Percentiles rank a stretch among this genome's conserved stretches.
Conservation (phyloP, 2,888 invertebrate species). For the Campoplex capitator region DNA sequence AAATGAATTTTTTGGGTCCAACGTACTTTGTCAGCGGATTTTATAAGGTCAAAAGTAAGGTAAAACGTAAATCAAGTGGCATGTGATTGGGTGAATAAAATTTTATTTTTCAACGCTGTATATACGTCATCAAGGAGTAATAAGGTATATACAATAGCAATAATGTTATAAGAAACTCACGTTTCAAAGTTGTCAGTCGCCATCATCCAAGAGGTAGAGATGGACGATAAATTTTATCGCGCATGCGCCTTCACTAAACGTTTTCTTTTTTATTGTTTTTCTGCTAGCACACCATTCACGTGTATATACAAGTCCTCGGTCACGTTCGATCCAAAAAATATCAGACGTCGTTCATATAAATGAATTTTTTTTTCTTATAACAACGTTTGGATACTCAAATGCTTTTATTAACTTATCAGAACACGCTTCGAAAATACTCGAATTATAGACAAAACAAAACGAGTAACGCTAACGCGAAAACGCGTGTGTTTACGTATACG, state of each 20-base stretch:
- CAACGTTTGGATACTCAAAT: not conserved
- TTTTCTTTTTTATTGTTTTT: constrained; percentile 70
- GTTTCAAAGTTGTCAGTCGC: constrained; percentile 84
- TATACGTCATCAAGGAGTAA: not conserved
- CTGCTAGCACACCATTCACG: constrained; percentile 54
- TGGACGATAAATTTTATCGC: constrained; percentile 74
- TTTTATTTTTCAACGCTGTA: not conserved
- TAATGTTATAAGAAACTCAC: constrained; percentile 80
- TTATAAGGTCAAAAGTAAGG: constrained; percentile 18
- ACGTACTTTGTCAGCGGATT: constrained; percentile 45
- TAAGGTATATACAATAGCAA: constrained; percentile 71
- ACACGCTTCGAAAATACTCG: not conserved
- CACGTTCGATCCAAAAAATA: constrained; percentile 44
- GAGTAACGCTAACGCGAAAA: not conserved
- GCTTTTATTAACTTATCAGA: not conserved
- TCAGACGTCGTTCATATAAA: not conserved
- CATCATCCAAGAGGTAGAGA: constrained; percentile 80
- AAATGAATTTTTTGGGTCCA: constrained; percentile 59
- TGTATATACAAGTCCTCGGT: constrained; percentile 37
- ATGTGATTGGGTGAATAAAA: not conserved
- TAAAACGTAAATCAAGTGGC: not conserved
- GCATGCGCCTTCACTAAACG: constrained; percentile 77
- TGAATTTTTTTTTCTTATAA: not conserved
- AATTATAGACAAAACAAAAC: not conserved
- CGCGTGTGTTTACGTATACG: not conserved